A percentile compares a stretch with the other conserved stretches of the same genome.
phyloP scores from a whole-genome alignment of 2,797 vertebrate species.

The Myioborus miniatus region DNA sequence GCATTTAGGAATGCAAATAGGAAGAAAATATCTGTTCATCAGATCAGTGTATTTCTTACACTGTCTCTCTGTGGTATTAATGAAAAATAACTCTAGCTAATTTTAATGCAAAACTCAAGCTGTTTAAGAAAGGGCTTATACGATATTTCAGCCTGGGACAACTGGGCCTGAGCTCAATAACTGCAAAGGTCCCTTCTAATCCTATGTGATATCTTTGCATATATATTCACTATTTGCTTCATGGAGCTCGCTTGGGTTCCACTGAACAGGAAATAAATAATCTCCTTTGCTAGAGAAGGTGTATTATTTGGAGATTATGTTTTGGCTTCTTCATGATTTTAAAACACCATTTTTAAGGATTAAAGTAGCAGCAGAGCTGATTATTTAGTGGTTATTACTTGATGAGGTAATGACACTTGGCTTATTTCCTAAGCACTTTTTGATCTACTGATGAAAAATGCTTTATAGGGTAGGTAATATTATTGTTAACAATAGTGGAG shows the following conservation, averaged over 20 bases:
- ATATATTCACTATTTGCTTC: constrained; percentile 31
- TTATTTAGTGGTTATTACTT: constrained; percentile 31
- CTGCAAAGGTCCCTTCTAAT: constrained; percentile 49
- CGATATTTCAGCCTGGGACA: background rate
- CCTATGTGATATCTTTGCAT: background rate
- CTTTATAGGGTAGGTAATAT: background rate
- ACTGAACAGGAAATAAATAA: constrained; percentile 33
- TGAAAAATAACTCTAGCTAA: background rate
- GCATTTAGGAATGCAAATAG: background rate
- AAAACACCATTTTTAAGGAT: constrained; percentile 53
- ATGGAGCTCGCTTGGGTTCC: background rate
- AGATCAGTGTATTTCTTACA: background rate
- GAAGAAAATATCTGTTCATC: background rate
- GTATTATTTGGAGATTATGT: constrained; percentile 55
- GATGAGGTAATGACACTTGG: constrained; percentile 37
- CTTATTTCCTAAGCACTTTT: constrained; percentile 22
- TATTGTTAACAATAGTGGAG: constrained; percentile 23
- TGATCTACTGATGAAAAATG: constrained; percentile 45
- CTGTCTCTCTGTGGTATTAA: background rate
- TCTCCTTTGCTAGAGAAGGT: constrained; percentile 36
- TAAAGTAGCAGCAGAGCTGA: constrained; percentile 21
- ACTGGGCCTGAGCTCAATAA: constrained; percentile 17
- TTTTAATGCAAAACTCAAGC: constrained; percentile 14
- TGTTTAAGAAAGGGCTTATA: constrained; percentile 33
- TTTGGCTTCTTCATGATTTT: constrained; percentile 46